A percentile compares a stretch with the other conserved stretches of the same genome.
These are phyloP conservation scores for Solenodon paradoxus DNA, from an alignment of 2,113 vertebrate genomes.

Conservation along the genomic window DNA sequence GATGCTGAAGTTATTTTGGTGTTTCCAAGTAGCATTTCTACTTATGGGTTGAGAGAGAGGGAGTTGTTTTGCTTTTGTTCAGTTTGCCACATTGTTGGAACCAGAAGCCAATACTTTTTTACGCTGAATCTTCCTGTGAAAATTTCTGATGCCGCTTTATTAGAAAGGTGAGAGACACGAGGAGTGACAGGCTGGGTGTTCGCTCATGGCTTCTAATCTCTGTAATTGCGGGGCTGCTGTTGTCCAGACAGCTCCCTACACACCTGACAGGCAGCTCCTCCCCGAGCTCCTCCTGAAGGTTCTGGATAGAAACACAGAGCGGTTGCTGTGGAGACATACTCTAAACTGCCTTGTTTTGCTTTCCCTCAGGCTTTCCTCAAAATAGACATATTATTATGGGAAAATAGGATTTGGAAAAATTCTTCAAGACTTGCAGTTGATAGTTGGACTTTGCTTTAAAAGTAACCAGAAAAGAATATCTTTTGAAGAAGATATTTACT, in stretches of 20 bases:
- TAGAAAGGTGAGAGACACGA: background rate
- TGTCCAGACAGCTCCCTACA: background rate
- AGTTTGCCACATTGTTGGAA: background rate
- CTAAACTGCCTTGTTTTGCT: constrained; percentile 50
- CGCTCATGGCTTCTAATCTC: background rate
- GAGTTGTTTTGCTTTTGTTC: background rate
- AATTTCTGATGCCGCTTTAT: background rate
- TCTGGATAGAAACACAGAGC: background rate
- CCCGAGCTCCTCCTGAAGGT: background rate
- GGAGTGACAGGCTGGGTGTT: background rate
- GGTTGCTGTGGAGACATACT: constrained; percentile 39
- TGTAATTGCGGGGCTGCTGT: background rate
- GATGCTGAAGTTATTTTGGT: too few relatives aligned
- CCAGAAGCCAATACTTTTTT: background rate
- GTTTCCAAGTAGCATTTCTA: background rate
- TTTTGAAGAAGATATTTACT: background rate
- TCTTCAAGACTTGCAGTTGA: background rate
- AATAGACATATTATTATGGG: constrained; percentile 52
- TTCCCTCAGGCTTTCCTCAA: constrained; percentile 53
- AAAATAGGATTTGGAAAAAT: constrained; percentile 37
- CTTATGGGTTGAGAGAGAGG: background rate
- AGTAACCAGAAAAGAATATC: background rate
- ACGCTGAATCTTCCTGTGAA: constrained; percentile 3
- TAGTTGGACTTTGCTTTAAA: background rate
- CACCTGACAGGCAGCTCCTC: background rate